Evolutionary conservation across 2,113 vertebrate genomes (phyloP).

Genomic region (Agelaius phoeniceus): DNA sequence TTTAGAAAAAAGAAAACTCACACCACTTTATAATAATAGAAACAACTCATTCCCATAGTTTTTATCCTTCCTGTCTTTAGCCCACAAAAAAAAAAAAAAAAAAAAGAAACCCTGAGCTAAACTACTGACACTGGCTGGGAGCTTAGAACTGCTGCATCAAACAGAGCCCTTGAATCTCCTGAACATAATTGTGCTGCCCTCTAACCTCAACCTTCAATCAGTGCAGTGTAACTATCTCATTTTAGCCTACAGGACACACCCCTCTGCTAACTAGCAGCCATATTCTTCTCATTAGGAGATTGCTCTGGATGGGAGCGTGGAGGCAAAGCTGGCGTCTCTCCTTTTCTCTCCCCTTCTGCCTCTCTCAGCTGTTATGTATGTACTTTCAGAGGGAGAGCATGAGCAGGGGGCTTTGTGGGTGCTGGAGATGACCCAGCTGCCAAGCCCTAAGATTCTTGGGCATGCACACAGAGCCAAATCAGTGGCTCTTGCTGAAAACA

Average conservation of each 20-base stretch:
- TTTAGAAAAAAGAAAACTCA: slow-evolving; percentile 28
- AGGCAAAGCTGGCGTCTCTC: slow-evolving; percentile 49
- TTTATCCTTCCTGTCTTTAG: slow-evolving; percentile 91
- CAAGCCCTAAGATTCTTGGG: not conserved
- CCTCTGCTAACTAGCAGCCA: slow-evolving; percentile 97
- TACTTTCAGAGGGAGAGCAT: not conserved
- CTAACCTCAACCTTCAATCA: slow-evolving; percentile 90
- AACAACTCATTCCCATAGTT: slow-evolving; percentile 87
- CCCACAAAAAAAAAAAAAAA: slow-evolving; percentile 71
- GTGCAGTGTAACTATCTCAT: slow-evolving; percentile 83
- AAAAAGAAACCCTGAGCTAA: slow-evolving; percentile 78
- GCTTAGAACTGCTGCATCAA: slow-evolving; percentile 95
- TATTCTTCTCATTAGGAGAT: slow-evolving; percentile 95
- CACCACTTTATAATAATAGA: slow-evolving; percentile 81
- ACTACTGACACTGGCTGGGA: slow-evolving; percentile 82
- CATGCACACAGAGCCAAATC: not conserved
- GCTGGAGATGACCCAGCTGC: slow-evolving; percentile 4
- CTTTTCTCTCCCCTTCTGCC: slow-evolving; percentile 31
- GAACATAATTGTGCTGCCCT: slow-evolving; percentile 98
- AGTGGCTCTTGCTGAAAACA: not conserved
- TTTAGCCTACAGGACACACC: slow-evolving; percentile 87
- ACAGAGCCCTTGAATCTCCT: slow-evolving; percentile 85
- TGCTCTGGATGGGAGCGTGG: slow-evolving; percentile 57
- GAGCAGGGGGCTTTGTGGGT: not conserved
- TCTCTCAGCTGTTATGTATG: slow-evolving; percentile 1